Conservation (phyloP, 1,140 invertebrate genomes). For the Zaprionus camerounensis region DNA sequence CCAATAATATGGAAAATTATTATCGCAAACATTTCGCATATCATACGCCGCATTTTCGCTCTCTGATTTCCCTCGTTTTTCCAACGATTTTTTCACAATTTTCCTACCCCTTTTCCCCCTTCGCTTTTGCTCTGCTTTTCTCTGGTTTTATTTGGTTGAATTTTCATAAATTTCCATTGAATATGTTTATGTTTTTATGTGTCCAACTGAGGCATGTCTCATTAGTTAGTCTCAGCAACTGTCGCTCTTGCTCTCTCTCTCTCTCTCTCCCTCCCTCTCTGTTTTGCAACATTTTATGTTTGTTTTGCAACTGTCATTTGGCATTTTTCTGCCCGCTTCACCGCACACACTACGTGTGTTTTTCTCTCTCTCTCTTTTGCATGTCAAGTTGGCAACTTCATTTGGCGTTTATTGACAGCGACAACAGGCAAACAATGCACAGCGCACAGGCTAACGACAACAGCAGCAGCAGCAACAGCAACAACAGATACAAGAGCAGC, state of each 20-base stretch:
- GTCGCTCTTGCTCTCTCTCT: neutral
- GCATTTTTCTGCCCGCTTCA: constrained; percentile 1
- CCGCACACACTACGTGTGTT: neutral
- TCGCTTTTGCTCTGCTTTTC: neutral
- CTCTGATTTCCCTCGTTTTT: constrained; percentile 50
- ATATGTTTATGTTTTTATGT: constrained; percentile 57
- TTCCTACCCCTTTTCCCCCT: neutral
- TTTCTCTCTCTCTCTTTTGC: constrained; percentile 28
- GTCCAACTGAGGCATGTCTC: neutral
- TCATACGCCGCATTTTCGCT: constrained; percentile 58
- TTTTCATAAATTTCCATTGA: constrained; percentile 65
- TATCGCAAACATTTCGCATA: constrained; percentile 62
- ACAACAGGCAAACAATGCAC: constrained; percentile 76
- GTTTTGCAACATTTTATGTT: constrained; percentile 53
- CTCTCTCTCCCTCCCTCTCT: constrained; percentile 26
- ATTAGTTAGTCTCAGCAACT: neutral
- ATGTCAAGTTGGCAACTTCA: constrained; percentile 70
- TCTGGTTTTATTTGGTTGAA: constrained; percentile 45
- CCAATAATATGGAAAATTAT: constrained; percentile 79
- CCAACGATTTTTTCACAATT: neutral
- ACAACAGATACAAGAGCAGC: constrained; percentile 28
- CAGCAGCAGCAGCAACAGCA: constrained; percentile 22
- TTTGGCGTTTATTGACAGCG: constrained; percentile 76
- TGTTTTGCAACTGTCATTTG: constrained; percentile 55
- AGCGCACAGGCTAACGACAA: constrained; percentile 57